Conservation (phyloP, 2,113 vertebrate genomes). For the Onychorhynchus coronatus region DNA sequence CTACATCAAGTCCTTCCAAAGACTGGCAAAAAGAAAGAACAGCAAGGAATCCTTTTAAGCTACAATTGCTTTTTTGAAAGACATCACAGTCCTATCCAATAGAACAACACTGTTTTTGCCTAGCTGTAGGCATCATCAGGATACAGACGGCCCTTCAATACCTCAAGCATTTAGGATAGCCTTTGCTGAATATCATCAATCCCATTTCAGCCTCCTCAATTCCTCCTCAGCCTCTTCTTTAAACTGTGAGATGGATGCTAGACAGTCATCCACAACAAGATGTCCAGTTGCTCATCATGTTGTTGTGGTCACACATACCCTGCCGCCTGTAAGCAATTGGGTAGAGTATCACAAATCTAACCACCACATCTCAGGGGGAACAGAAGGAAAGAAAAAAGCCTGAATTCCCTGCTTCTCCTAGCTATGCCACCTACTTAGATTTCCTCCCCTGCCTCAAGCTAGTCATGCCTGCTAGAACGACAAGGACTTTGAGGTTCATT, state of each 20-base stretch:
- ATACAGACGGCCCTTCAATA: background rate
- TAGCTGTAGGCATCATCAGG: background rate
- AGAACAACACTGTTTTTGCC: background rate
- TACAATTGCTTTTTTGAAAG: background rate
- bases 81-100: background rate
- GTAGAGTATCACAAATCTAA: slow-evolving; percentile 19
- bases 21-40: background rate
- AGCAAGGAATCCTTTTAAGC: background rate
- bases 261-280: background rate
- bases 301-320: background rate
- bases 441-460: slow-evolving; percentile 33
- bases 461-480: background rate
- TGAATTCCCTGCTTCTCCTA: background rate
- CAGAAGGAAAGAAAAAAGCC: background rate
- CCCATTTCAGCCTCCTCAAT: background rate
- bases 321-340: background rate
- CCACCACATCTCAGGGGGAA: background rate
- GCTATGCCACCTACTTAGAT: slow-evolving; percentile 56
- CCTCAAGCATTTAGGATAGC: background rate
- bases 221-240: background rate
- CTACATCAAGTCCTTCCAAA: background rate
- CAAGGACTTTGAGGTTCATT: slow-evolving; percentile 46
- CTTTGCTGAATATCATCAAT: background rate
- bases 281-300: background rate
- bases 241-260: background rate